phyloP scores from a whole-genome alignment of 1,140 invertebrate species.

The Homarus americanus region DNA sequence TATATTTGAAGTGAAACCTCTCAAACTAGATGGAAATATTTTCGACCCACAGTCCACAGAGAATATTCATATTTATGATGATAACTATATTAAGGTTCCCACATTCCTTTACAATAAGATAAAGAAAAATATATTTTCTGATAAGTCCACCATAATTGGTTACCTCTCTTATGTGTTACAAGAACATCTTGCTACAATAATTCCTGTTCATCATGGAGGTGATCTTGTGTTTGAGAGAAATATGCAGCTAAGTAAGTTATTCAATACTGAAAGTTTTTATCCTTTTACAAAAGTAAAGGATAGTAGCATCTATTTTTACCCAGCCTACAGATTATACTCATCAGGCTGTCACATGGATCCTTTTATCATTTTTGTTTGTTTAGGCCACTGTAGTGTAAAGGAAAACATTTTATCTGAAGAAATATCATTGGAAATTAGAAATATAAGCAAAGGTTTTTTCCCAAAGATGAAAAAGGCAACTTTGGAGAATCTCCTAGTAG shows the following conservation, averaged over 20 bases:
- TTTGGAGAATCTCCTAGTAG: conserved; percentile 1
- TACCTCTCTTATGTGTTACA: not conserved
- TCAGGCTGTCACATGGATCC: conserved; percentile 13
- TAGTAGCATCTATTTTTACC: not conserved
- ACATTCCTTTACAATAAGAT: conserved; percentile 22
- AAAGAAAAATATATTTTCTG: conserved; percentile 25
- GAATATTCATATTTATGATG: not conserved
- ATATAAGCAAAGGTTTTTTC: conserved; percentile 14
- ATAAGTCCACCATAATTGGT: conserved; percentile 8
- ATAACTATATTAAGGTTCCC: not conserved
- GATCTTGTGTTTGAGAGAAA: not conserved
- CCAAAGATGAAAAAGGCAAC: not conserved
- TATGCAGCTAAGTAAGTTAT: not conserved
- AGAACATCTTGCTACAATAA: not conserved
- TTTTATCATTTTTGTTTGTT: not conserved
- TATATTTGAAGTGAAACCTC: conserved; percentile 77
- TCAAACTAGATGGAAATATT: not conserved
- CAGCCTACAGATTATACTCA: conserved; percentile 33
- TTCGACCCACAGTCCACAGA: not conserved
- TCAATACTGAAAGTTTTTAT: not conserved
- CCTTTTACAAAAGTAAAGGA: not conserved
- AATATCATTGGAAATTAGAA: not conserved
- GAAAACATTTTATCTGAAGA: not conserved
- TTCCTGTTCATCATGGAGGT: not conserved
- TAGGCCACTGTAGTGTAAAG: not conserved